Evolutionary conservation across 1,140 invertebrate species (phyloP).

Genomic region (Lithobius niger): DNA sequence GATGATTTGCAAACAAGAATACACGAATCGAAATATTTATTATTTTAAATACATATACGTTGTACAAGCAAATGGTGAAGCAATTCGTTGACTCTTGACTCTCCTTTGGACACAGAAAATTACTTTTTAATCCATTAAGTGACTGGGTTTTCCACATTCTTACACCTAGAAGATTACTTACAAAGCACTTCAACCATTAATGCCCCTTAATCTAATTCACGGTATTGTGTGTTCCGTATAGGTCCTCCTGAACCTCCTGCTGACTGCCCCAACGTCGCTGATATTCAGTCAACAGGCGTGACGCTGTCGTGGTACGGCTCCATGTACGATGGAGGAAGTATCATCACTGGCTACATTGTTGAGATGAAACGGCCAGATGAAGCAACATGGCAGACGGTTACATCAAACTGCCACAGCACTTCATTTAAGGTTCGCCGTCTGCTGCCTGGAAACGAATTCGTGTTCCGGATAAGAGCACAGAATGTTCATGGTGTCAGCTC

Average conservation of each 20-base stretch:
- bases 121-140: too few relatives aligned
- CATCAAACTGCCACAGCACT: constrained; percentile 23
- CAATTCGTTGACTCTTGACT: too few relatives aligned
- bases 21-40: too few relatives aligned
- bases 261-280: constrained; percentile 45
- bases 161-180: not conserved
- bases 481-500: constrained; percentile 63
- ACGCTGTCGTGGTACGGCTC: constrained; percentile 65
- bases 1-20: too few relatives aligned
- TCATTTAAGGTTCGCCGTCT: constrained; percentile 23
- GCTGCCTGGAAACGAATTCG: constrained; percentile 41
- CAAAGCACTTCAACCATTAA: not conserved
- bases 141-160: too few relatives aligned
- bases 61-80: too few relatives aligned
- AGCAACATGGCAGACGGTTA: constrained; percentile 40
- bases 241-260: constrained; percentile 58
- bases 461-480: constrained; percentile 58
- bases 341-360: constrained; percentile 63
- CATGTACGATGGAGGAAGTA: constrained; percentile 69
- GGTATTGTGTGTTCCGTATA: constrained; percentile 25
- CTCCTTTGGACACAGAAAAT: too few relatives aligned
- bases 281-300: constrained; percentile 31
- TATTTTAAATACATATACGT: too few relatives aligned
- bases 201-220: not conserved
- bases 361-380: constrained; percentile 45